Conservation (phyloP, 2,797 vertebrate species). For the Podargus strigoides region DNA sequence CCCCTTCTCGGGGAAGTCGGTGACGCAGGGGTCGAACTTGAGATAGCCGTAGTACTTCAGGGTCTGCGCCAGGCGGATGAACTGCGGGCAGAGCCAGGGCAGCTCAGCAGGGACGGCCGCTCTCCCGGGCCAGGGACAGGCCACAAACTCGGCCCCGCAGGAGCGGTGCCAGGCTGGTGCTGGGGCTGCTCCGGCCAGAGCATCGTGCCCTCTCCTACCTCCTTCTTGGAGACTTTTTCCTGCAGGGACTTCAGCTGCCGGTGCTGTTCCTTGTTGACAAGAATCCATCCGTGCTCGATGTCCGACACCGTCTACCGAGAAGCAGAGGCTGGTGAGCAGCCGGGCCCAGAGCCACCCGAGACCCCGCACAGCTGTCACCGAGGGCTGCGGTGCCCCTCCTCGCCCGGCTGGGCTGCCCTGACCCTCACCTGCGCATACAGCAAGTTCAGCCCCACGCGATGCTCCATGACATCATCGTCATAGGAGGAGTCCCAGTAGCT, state of each 20-base stretch:
- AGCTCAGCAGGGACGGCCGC: neutral
- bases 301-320: slow-evolving; percentile 88
- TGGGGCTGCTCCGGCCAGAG: neutral
- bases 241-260: slow-evolving; percentile 96
- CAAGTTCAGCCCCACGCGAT: slow-evolving; percentile 89
- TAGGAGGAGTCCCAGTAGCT: slow-evolving; percentile 98
- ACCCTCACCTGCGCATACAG: slow-evolving; percentile 90
- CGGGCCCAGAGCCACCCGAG: accelerated
- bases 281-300: slow-evolving; percentile 94
- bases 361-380: accelerated
- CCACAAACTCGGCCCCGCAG: accelerated
- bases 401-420: neutral
- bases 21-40: slow-evolving; percentile 94
- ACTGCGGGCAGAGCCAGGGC: slow-evolving; percentile 69
- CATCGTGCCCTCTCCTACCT: slow-evolving; percentile 72
- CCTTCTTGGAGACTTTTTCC: slow-evolving; percentile 98
- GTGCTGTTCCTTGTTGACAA: slow-evolving; percentile 97
- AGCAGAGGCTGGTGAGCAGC: neutral
- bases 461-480: slow-evolving; percentile 93
- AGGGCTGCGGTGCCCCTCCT: neutral
- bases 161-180: accelerated
- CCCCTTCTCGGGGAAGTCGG: slow-evolving; percentile 95
- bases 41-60: slow-evolving; percentile 96
- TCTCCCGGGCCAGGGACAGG: accelerated
- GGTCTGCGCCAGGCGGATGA: slow-evolving; percentile 92